Evolutionary conservation across 2,797 vertebrate genomes (phyloP).

Genomic region (Ambastaia sidthimunki): DNA sequence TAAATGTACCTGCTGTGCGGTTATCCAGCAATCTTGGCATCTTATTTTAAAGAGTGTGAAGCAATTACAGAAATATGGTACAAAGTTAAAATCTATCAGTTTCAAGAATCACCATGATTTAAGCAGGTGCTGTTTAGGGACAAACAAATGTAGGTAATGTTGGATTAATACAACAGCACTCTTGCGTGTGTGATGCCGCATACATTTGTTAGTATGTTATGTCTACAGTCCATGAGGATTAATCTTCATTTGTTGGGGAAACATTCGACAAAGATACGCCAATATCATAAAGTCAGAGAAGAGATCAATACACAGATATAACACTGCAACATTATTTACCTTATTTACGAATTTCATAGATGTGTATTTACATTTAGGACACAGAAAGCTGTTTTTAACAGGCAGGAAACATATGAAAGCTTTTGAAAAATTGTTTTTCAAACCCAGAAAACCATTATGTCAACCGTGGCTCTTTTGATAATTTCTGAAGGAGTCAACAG

Average conservation of each 20-base stretch:
- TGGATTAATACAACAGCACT: not conserved
- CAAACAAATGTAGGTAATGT: constrained; percentile 1
- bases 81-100: no score
- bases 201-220: not conserved
- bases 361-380: constrained; percentile 20
- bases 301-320: not conserved
- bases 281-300: not conserved
- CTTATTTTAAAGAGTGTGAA: not conserved
- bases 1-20: not conserved
- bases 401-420: constrained; percentile 69
- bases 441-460: constrained; percentile 62
- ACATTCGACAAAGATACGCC: not conserved
- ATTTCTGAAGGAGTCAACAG: constrained; percentile 41
- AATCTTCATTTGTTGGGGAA: not conserved
- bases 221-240: not conserved
- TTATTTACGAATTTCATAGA: constrained; percentile 38
- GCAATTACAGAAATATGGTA: no score
- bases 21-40: not conserved
- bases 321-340: constrained; percentile 14
- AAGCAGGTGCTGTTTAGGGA: constrained; percentile 15
- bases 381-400: constrained; percentile 67
- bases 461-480: constrained; percentile 43
- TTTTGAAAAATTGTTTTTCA: constrained; percentile 70
- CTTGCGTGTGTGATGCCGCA: not conserved
- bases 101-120: not conserved